Conservation (phyloP, 2,888 invertebrate species). For the Polydrusus cervinus region DNA sequence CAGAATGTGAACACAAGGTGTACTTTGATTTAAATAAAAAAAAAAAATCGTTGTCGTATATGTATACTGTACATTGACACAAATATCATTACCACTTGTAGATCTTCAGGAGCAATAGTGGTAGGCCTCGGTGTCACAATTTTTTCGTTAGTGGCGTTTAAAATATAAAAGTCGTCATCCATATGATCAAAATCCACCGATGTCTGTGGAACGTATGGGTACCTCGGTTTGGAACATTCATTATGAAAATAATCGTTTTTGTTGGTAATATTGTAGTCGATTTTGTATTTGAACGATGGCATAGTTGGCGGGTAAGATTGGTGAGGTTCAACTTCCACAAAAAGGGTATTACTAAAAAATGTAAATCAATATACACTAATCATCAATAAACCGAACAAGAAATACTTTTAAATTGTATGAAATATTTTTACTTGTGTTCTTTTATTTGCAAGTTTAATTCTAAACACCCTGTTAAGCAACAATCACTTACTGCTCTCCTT, state of each 20-base stretch:
- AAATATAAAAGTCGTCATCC: constrained; percentile 59
- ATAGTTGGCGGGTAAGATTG: constrained; percentile 60
- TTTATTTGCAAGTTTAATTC: too few relatives aligned
- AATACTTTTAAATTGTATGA: too few relatives aligned
- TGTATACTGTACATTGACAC: too few relatives aligned
- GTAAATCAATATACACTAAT: too few relatives aligned
- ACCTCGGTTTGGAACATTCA: constrained; percentile 55
- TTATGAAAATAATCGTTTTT: constrained; percentile 57
- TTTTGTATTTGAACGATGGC: constrained; percentile 63
- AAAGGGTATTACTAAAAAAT: constrained; percentile 59
- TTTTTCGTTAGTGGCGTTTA: constrained; percentile 54
- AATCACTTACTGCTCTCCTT: constrained; percentile 62
- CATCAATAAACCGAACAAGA: too few relatives aligned
- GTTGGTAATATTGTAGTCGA: constrained; percentile 60
- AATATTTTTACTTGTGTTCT: too few relatives aligned
- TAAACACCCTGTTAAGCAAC: too few relatives aligned
- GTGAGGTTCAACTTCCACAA: constrained; percentile 61
- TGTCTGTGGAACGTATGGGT: constrained; percentile 43
- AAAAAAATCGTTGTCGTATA: too few relatives aligned
- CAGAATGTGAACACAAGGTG: too few relatives aligned
- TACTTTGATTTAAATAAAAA: too few relatives aligned
- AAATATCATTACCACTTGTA: constrained; percentile 26
- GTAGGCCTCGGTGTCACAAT: constrained; percentile 40
- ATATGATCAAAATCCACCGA: constrained; percentile 52
- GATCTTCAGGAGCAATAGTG: constrained; percentile 32